Percentiles rank a stretch among this genome's conserved stretches.
These are phyloP conservation scores for Drosophila watanabei DNA, from an alignment of 1,140 invertebrate genomes.

Conservation along the genomic window DNA sequence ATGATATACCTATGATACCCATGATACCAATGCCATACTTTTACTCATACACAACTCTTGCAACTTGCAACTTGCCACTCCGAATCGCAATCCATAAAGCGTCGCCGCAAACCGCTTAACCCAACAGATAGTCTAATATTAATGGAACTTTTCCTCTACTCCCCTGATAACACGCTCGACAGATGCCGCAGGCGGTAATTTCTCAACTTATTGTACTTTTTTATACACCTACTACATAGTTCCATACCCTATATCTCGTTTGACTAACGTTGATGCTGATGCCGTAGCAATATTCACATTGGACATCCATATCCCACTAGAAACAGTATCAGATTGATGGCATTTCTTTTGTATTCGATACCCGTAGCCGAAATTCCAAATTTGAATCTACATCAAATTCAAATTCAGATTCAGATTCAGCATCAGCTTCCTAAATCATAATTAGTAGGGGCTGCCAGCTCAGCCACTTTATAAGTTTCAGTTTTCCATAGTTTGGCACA, in stretches of 20 bases:
- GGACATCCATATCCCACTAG: slow-evolving; percentile 31
- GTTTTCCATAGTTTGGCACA: slow-evolving; percentile 11
- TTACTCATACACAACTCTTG: slow-evolving; percentile 21
- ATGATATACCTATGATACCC: slow-evolving; percentile 20
- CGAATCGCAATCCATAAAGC: slow-evolving; percentile 44
- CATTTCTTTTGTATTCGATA: slow-evolving; percentile 14
- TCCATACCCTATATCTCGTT: slow-evolving; percentile 40
- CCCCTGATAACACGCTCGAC: slow-evolving; percentile 71
- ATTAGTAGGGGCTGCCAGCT: slow-evolving; percentile 1
- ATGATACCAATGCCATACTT: slow-evolving; percentile 26
- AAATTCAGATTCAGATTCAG: slow-evolving; percentile 18
- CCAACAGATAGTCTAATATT: slow-evolving; percentile 49
- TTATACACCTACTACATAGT: slow-evolving; percentile 23
- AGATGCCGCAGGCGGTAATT: slow-evolving; percentile 85
- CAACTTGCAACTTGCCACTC: slow-evolving; percentile 19
- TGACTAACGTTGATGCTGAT: slow-evolving; percentile 39
- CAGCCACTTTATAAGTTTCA: slow-evolving; percentile 20
- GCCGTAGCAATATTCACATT: slow-evolving; percentile 25
- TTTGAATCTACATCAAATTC: slow-evolving; percentile 36
- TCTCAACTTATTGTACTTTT: slow-evolving; percentile 42
- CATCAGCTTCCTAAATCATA: slow-evolving; percentile 10
- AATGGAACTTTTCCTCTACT: slow-evolving; percentile 73
- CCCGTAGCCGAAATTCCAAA: slow-evolving; percentile 58
- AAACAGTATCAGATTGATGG: slow-evolving; percentile 12
- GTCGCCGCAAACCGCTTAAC: slow-evolving; percentile 34